These are phyloP conservation scores for Andricus curvator DNA, from an alignment of 2,888 invertebrate genomes.

Conservation along the genomic window DNA sequence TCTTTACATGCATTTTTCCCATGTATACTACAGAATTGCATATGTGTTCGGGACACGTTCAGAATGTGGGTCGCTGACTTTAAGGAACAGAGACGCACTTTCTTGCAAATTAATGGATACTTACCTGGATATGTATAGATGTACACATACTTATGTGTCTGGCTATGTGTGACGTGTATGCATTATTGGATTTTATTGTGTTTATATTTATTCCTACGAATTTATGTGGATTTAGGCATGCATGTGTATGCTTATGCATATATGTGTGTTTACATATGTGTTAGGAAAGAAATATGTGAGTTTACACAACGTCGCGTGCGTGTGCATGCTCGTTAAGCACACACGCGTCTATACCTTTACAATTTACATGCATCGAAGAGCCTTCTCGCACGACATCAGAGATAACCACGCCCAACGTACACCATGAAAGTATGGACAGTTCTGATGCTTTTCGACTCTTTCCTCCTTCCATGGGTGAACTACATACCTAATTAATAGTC, in stretches of 20 bases:
- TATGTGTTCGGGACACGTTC: constrained; percentile 58
- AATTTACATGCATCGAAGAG: constrained; percentile 39
- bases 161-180: background rate
- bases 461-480: constrained; percentile 65
- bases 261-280: background rate
- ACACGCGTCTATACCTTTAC: background rate
- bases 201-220: background rate
- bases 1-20: constrained; percentile 48
- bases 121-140: background rate
- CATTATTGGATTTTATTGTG: constrained; percentile 2
- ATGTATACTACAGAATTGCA: constrained; percentile 43
- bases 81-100: constrained; percentile 65
- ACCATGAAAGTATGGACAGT: constrained; percentile 54
- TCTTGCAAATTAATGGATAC: constrained; percentile 46
- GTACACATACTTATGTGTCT: background rate
- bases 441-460: constrained; percentile 64
- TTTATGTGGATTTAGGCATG: background rate
- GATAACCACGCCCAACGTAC: constrained; percentile 69
- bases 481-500: constrained; percentile 67
- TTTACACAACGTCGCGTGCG: background rate
- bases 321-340: constrained; percentile 11
- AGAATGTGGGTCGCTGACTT: constrained; percentile 72
- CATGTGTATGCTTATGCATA: background rate
- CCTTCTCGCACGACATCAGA: constrained; percentile 55
- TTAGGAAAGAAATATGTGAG: background rate